These are phyloP conservation scores for Sebastes vulpes DNA, from an alignment of 2,797 vertebrate species.

Conservation along the genomic window DNA sequence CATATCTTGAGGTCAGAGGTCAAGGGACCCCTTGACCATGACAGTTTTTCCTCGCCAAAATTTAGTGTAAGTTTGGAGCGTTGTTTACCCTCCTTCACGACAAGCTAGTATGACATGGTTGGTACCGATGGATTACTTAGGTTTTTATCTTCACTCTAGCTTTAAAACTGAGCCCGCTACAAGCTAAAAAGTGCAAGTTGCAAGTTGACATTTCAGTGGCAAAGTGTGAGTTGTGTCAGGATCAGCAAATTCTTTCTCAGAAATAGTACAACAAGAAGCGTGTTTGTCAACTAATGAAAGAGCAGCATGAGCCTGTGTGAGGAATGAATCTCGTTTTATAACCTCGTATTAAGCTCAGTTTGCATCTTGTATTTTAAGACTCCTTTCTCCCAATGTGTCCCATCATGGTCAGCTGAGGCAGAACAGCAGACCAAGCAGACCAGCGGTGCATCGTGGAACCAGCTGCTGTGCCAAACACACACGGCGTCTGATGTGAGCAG, in stretches of 20 bases:
- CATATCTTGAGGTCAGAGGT: too few species aligned
- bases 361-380: slow-evolving; percentile 69
- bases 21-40: too few species aligned
- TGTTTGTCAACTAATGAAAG: slow-evolving; percentile 66
- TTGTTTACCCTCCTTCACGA: too few species aligned
- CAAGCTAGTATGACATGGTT: too few species aligned
- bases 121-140: too few species aligned
- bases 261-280: neutral
- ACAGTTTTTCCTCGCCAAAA: too few species aligned
- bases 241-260: neutral
- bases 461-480: slow-evolving; percentile 40
- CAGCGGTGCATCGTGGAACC: slow-evolving; percentile 20
- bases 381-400: slow-evolving; percentile 24
- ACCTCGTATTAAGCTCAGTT: slow-evolving; percentile 49
- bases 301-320: slow-evolving; percentile 24
- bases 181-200: too few species aligned
- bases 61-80: too few species aligned
- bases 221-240: neutral
- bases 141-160: too few species aligned
- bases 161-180: too few species aligned
- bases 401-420: slow-evolving; percentile 49
- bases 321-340: slow-evolving; percentile 49
- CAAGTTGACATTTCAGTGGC: neutral
- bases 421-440: slow-evolving; percentile 25
- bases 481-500: slow-evolving; percentile 40